Conservation (phyloP, 2,113 vertebrate species). For the Pavo muticus region DNA sequence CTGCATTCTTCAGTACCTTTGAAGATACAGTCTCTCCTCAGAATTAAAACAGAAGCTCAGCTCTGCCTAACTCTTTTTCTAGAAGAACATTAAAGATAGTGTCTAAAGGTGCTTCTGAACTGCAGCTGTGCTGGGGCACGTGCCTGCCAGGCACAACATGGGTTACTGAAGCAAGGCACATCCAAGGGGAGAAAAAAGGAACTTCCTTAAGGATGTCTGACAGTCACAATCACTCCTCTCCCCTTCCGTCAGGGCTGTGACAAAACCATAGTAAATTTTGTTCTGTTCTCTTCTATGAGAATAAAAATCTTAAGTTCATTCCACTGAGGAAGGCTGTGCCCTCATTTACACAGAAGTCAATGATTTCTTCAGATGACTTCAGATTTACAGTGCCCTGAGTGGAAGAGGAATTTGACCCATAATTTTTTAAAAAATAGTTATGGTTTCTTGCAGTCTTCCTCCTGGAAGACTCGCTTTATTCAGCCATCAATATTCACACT, state of each 20-base stretch:
- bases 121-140: neutral
- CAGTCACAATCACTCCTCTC: neutral
- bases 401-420: neutral
- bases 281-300: neutral
- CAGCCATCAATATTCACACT: constrained; percentile 38
- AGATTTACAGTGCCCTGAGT: neutral
- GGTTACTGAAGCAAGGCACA: neutral
- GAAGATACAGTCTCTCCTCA: neutral
- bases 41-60: neutral
- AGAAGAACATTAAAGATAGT: neutral
- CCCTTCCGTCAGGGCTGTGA: neutral
- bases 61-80: neutral
- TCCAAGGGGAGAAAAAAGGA: neutral
- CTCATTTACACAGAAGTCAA: neutral
- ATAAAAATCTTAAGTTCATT: neutral
- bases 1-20: neutral
- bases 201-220: neutral
- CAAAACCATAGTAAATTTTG: neutral
- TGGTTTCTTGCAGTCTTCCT: neutral
- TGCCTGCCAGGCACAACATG: neutral
- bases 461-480: neutral
- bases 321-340: neutral
- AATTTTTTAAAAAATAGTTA: neutral
- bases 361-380: neutral
- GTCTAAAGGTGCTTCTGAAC: neutral